These are phyloP conservation scores for Gadus macrocephalus DNA, from an alignment of 2,113 vertebrate genomes.

Conservation along the genomic window DNA sequence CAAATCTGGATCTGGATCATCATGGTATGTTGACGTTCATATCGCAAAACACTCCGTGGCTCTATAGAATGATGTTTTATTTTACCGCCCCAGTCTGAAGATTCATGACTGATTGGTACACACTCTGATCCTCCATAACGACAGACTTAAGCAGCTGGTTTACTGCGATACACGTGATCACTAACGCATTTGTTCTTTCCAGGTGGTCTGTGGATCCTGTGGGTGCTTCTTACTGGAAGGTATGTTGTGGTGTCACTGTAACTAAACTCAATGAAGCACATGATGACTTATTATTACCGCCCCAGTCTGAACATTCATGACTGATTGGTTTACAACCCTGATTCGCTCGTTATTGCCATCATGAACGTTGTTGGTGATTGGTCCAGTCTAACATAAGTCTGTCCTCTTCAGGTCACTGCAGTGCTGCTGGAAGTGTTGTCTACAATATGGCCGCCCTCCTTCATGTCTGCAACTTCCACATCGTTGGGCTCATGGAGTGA, in stretches of 20 bases:
- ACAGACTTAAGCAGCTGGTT: not conserved
- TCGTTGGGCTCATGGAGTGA: too few species aligned
- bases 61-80: constrained; percentile 42
- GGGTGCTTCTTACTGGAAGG: not conserved
- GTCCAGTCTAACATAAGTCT: not conserved
- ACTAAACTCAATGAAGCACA: not conserved
- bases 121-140: not conserved
- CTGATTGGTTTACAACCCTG: constrained; percentile 24
- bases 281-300: constrained; percentile 46
- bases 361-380: too few species aligned
- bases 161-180: too few species aligned
- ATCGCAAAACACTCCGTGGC: not conserved
- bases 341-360: not conserved
- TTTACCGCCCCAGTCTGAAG: constrained; percentile 71
- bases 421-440: too few species aligned
- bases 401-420: not conserved
- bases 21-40: too few species aligned
- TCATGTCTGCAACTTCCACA: too few species aligned
- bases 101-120: constrained; percentile 53
- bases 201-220: not conserved
- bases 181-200: too few species aligned
- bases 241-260: not conserved
- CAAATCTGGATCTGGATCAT: too few species aligned
- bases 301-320: constrained; percentile 45
- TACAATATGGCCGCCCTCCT: too few species aligned